Percentiles rank a stretch among this genome's conserved stretches.
phyloP scores from a whole-genome alignment of 2,113 vertebrate genomes.

The Rhabdornis inornatus region DNA sequence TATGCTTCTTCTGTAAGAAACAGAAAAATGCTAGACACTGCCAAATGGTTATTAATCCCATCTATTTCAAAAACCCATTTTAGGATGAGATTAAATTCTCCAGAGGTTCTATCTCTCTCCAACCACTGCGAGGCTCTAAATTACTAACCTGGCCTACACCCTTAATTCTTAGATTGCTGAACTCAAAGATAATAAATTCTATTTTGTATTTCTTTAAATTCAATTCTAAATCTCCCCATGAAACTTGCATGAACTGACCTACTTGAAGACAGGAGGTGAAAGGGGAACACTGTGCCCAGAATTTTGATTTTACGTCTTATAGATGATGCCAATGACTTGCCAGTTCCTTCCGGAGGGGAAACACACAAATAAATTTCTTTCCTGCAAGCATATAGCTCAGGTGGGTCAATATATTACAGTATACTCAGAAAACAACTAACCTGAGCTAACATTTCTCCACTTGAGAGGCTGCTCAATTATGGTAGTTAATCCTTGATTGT shows the following conservation, averaged over 20 bases:
- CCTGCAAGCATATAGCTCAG: background rate
- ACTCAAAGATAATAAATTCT: background rate
- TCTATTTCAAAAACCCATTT: background rate
- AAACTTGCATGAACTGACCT: background rate
- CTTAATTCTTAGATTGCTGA: slow-evolving; percentile 9
- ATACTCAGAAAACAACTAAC: background rate
- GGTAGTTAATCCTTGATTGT: background rate
- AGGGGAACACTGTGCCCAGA: background rate
- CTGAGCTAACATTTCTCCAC: background rate
- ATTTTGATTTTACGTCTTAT: background rate
- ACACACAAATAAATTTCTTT: background rate
- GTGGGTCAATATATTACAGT: background rate
- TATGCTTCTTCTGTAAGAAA: background rate
- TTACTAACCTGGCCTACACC: background rate
- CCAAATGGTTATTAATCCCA: background rate
- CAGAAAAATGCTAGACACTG: background rate
- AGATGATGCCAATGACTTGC: background rate
- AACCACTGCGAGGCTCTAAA: background rate
- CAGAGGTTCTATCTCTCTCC: background rate
- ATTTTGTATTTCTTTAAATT: background rate
- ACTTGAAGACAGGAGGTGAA: background rate
- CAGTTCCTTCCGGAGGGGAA: background rate
- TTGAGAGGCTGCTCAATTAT: background rate
- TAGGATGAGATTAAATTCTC: slow-evolving; percentile 4
- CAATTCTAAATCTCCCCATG: background rate